Evolutionary conservation across 1,140 invertebrate species (phyloP).

Genomic region (Tetraneura akinire): DNA sequence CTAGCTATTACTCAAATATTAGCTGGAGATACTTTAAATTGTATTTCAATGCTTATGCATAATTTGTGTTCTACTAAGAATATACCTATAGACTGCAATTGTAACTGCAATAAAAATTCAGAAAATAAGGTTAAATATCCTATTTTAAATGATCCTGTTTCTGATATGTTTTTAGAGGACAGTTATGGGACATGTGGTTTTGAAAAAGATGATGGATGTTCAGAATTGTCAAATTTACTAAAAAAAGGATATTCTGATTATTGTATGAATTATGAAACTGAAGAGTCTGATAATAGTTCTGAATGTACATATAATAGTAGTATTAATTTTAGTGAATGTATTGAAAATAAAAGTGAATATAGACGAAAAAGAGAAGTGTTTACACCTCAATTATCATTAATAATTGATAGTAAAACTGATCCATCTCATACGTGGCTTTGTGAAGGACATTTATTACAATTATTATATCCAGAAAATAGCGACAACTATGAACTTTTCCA

Average conservation of each 20-base stretch:
- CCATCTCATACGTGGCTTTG: slow-evolving; percentile 85
- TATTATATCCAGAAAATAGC: slow-evolving; percentile 80
- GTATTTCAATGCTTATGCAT: slow-evolving; percentile 76
- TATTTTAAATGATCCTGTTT: background rate
- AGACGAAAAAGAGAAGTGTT: slow-evolving; percentile 52
- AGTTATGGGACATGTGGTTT: background rate
- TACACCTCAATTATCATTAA: slow-evolving; percentile 61
- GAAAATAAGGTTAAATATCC: background rate
- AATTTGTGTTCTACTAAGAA: slow-evolving; percentile 75
- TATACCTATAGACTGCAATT: slow-evolving; percentile 79
- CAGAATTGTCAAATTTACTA: background rate
- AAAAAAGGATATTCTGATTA: background rate
- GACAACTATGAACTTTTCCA: slow-evolving; percentile 87
- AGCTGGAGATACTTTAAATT: slow-evolving; percentile 79
- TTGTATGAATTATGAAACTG: background rate
- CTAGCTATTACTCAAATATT: slow-evolving; percentile 95
- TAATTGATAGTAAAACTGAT: slow-evolving; percentile 60
- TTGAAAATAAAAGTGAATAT: background rate
- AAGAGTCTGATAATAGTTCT: background rate
- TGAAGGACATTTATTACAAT: slow-evolving; percentile 82
- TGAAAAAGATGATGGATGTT: background rate
- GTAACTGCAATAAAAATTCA: slow-evolving; percentile 65
- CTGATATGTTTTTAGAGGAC: background rate
- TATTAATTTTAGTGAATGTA: background rate
- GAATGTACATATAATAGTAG: background rate